Evolutionary conservation across 2,888 invertebrate species (phyloP).

Genomic region (Ophonus ardosiacus): DNA sequence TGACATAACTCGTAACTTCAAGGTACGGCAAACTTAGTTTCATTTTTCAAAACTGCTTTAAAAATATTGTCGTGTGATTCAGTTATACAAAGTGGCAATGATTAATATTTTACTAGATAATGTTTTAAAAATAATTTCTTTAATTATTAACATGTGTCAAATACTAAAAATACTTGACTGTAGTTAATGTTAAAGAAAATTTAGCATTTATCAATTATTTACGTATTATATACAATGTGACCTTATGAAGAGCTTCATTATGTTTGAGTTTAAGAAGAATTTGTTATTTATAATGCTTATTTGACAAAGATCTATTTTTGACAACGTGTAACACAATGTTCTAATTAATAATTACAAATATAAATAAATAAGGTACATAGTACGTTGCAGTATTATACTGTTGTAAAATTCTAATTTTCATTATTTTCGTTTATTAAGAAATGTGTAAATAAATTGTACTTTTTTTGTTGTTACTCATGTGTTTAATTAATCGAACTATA

Average conservation of each 20-base stretch:
- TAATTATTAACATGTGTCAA: conserved; percentile 1
- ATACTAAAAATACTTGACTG: not conserved
- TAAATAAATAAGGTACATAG: conserved; percentile 49
- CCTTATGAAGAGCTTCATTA: conserved; percentile 58
- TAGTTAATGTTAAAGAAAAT: conserved; percentile 15
- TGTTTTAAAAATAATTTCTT: conserved; percentile 39
- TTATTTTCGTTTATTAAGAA: conserved; percentile 35
- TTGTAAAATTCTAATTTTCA: conserved; percentile 35
- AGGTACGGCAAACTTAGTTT: not conserved
- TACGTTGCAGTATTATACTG: conserved; percentile 50
- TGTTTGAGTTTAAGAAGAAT: conserved; percentile 33
- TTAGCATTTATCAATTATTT: conserved; percentile 21
- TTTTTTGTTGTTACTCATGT: conserved; percentile 49
- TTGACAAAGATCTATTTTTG: conserved; percentile 55
- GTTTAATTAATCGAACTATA: conserved; percentile 44
- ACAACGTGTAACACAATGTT: conserved; percentile 50
- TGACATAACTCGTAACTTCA: not conserved
- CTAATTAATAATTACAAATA: conserved; percentile 52
- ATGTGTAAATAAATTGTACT: conserved; percentile 46
- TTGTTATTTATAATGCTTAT: conserved; percentile 22
- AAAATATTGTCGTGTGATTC: conserved; percentile 7
- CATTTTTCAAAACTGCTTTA: conserved; percentile 12
- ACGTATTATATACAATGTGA: conserved; percentile 55
- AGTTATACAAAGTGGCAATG: not conserved
- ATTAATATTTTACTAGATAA: conserved; percentile 42